phyloP scores from a whole-genome alignment of 2,113 vertebrate genomes.

The Axis porcinus region DNA sequence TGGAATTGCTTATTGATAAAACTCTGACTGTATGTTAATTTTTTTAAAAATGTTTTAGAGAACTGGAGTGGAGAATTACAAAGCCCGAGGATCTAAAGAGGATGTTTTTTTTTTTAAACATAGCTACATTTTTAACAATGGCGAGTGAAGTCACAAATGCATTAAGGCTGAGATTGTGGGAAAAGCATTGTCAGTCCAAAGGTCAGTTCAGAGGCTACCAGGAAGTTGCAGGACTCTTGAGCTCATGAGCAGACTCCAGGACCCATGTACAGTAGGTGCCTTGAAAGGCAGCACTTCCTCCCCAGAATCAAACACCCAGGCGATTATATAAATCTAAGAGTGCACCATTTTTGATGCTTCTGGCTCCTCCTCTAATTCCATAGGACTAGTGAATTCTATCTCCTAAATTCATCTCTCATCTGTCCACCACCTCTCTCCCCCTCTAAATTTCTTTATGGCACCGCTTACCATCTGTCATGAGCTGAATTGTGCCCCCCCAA shows the following conservation, averaged over 20 bases:
- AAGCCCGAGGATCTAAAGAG: not conserved
- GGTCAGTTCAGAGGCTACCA: not conserved
- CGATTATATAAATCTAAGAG: too few species aligned
- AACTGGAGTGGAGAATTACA: not conserved
- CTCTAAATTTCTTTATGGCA: not conserved
- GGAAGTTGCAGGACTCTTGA: rapidly evolving
- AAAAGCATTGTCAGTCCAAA: not conserved
- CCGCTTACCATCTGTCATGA: not conserved
- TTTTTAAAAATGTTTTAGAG: not conserved
- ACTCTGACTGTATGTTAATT: not conserved
- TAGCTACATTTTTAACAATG: not conserved
- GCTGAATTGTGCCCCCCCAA: not conserved
- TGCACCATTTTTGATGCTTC: not conserved
- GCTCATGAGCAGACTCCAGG: not conserved
- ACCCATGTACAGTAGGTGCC: rapidly evolving
- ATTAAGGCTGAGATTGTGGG: not conserved
- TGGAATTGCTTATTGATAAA: conserved; percentile 32
- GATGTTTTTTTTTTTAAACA: not conserved
- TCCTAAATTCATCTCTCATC: not conserved
- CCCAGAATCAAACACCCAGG: not conserved
- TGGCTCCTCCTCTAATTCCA: not conserved
- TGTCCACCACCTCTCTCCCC: not conserved
- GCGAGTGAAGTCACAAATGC: not conserved
- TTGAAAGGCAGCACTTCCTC: not conserved
- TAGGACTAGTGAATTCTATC: not conserved